Evolutionary conservation across 2,113 vertebrate genomes (phyloP), one percentile per base, ranked within the genome.

Genomic region (Channa maculata): DNA sequence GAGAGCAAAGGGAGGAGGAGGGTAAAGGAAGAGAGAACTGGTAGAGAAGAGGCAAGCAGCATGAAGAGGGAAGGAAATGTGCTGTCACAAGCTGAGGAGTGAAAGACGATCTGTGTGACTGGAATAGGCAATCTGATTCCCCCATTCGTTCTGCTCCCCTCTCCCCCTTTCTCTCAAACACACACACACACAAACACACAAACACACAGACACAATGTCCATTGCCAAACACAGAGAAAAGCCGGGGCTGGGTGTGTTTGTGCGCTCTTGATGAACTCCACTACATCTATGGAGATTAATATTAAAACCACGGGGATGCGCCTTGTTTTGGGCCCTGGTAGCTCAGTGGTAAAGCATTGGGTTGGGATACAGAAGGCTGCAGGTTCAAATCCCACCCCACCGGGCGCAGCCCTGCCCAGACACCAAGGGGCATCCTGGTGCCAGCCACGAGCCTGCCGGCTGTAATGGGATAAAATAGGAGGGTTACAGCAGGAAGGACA

Each of bases 31-130:
- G 48, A 67, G 41, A 34, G 62, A 55, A 66, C 71, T 73, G 77
- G 41, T 64, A 60, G 60, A 80, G 78, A 77, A 68, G 61, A 88
- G 55, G 85, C 83, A 89, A 55, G 55, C 77, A 77, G 86, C 89
- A 87, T 89, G 89, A 89, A 88, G 86, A 82, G 79, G 69, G 62
- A 76, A 85, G 84, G 79, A 85, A 88, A 89, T 71, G 84, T 82
- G 83, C 84, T 85, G 90, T 89, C 88, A 88, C 78, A 86, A 77
- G 74, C 80, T 80, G 80, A 86, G 72, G 61, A 86, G 80, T 81
- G 79, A 84, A 86, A 66, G 80, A 77, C 45, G 59, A 65, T 76
- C 41, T 68, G 70, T 87, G 87, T 89, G 89, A 91, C 85, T 88
- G 82, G 86, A 89, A 86, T 91, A 79, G 77, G 51, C 81, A 86